Conservation (phyloP, 2,113 vertebrate genomes). For the Rhinopithecus roxellana region DNA sequence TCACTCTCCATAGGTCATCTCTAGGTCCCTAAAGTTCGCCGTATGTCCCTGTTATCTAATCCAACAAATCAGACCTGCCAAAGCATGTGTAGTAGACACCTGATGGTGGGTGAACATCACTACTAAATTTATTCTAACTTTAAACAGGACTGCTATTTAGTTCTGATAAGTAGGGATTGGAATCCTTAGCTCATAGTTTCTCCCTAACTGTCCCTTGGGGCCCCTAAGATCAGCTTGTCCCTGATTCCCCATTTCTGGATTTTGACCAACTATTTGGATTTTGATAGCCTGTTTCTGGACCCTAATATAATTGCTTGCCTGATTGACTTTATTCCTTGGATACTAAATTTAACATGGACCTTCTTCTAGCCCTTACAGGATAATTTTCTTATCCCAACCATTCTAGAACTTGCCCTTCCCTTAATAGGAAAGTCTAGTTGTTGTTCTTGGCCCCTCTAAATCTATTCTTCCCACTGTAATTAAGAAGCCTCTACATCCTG, state of each 20-base stretch:
- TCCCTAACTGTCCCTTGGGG: not conserved
- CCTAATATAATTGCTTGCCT: not conserved
- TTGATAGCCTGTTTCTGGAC: not conserved
- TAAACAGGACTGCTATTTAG: not conserved
- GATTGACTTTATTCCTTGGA: not conserved
- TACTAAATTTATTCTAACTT: not conserved
- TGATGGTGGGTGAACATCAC: accelerated
- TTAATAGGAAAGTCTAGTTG: not conserved
- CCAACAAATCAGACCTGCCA: not conserved
- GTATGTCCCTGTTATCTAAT: not conserved
- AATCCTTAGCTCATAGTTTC: not conserved
- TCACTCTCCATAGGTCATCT: not conserved
- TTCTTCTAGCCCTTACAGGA: not conserved
- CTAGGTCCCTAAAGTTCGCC: not conserved
- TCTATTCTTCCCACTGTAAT: not conserved
- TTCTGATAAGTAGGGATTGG: not conserved
- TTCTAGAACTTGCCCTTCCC: not conserved
- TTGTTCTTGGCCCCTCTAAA: not conserved
- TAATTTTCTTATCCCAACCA: not conserved
- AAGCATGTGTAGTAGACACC: not conserved
- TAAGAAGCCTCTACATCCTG: not conserved
- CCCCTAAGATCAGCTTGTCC: not conserved
- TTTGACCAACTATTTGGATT: not conserved
- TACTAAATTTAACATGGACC: not conserved
- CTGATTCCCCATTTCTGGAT: not conserved